Evolutionary conservation across 2,888 invertebrate genomes (phyloP).

Genomic region (Archips crataeganus): DNA sequence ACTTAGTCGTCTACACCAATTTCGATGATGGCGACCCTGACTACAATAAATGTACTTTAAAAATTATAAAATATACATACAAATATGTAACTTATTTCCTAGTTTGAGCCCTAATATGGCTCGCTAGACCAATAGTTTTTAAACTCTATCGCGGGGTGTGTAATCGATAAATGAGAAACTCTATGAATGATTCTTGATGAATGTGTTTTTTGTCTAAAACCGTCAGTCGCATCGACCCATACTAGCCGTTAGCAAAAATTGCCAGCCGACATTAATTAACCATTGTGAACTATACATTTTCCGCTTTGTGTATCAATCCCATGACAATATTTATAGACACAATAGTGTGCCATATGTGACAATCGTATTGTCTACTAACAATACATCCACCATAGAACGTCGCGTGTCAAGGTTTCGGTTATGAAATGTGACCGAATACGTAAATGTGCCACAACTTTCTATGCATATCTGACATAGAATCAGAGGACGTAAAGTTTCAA

Average conservation of each 20-base stretch:
- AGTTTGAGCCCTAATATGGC: too few relatives aligned
- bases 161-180: too few relatives aligned
- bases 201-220: neutral
- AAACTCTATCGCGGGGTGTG: too few relatives aligned
- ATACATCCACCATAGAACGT: slow-evolving; percentile 33
- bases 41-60: too few relatives aligned
- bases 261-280: neutral
- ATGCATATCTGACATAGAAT: slow-evolving; percentile 5
- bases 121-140: too few relatives aligned
- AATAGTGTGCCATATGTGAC: slow-evolving; percentile 26
- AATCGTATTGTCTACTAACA: slow-evolving; percentile 37
- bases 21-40: too few relatives aligned
- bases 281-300: neutral
- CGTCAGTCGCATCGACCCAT: neutral
- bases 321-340: slow-evolving; percentile 20
- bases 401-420: slow-evolving; percentile 33
- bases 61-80: too few relatives aligned
- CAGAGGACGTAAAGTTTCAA: slow-evolving; percentile 1
- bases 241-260: too few relatives aligned
- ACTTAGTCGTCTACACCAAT: too few relatives aligned
- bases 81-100: too few relatives aligned
- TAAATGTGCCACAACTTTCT: slow-evolving; percentile 24
- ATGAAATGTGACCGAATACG: slow-evolving; percentile 15
- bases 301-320: slow-evolving; percentile 9
- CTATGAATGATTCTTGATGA: too few relatives aligned